Evolutionary conservation across 2,888 invertebrate species (phyloP).

Genomic region (Uloborus plumipes): DNA sequence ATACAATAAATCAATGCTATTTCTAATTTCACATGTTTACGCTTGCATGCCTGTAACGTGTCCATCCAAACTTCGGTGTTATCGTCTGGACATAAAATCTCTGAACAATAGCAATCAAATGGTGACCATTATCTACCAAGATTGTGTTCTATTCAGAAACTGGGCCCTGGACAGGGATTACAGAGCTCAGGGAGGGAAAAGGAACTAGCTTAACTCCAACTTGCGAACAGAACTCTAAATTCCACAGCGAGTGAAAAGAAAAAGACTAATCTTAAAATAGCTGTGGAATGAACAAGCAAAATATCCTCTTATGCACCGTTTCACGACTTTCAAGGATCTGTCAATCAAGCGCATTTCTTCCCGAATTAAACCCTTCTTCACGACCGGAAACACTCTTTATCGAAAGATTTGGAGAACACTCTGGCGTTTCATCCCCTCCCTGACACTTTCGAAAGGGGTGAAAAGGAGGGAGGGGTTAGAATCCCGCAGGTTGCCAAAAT

Average conservation of each 20-base stretch:
- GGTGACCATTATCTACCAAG: too few species aligned
- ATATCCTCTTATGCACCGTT: conserved; percentile 5
- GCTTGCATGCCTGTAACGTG: too few species aligned
- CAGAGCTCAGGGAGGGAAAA: neutral
- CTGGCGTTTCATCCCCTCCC: neutral
- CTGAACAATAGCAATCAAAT: too few species aligned
- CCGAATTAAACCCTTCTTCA: conserved; percentile 6
- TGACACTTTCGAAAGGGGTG: neutral
- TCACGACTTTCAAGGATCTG: conserved; percentile 5
- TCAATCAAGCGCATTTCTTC: conserved; percentile 9
- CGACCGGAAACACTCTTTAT: conserved; percentile 39
- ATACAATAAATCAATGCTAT: too few species aligned
- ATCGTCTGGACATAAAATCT: too few species aligned
- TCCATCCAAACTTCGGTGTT: too few species aligned
- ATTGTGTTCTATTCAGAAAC: too few species aligned
- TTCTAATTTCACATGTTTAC: too few species aligned
- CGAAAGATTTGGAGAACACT: neutral
- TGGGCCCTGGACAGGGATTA: too few species aligned
- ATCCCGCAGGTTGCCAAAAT: conserved; percentile 13
- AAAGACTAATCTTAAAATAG: neutral
- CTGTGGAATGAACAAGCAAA: neutral
- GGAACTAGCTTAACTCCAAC: neutral
- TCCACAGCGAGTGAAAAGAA: neutral
- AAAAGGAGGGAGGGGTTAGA: neutral
- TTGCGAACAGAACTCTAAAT: neutral